Conservation (phyloP, 2,797 vertebrate genomes). For the Catharus ustulatus region DNA sequence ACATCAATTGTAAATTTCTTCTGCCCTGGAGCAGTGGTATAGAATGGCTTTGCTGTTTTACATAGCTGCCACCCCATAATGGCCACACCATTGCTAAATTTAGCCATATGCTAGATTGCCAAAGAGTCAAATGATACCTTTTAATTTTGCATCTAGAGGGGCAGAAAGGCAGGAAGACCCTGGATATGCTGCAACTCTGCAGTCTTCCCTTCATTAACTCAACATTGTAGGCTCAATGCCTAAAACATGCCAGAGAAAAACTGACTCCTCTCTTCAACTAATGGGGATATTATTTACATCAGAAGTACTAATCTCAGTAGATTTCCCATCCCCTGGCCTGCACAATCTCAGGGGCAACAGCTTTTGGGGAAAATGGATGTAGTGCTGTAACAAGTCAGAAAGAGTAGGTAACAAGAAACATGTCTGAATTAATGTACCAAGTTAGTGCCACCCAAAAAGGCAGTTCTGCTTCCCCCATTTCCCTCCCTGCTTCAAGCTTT, state of each 20-base stretch:
- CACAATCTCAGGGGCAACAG: not conserved
- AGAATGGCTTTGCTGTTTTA: constrained; percentile 12
- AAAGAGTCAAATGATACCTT: not conserved
- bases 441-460: not conserved
- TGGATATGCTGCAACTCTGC: not conserved
- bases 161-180: not conserved
- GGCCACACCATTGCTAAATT: not conserved
- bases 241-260: not conserved
- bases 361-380: not conserved
- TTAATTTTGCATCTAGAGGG: not conserved
- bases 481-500: not conserved
- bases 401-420: not conserved
- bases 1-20: not conserved
- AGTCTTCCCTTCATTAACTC: not conserved
- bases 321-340: not conserved
- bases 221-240: not conserved
- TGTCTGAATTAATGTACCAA: not conserved
- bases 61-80: not conserved
- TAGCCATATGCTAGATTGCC: not conserved
- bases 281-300: not conserved
- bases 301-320: not conserved
- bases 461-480: not conserved
- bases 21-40: not conserved
- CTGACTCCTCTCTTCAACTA: not conserved
- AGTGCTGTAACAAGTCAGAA: not conserved